Percentiles rank a stretch among this genome's conserved stretches.
These are phyloP conservation scores for Halocynthia aurantium DNA, from an alignment of 23 tunicate species.

Conservation along the genomic window DNA sequence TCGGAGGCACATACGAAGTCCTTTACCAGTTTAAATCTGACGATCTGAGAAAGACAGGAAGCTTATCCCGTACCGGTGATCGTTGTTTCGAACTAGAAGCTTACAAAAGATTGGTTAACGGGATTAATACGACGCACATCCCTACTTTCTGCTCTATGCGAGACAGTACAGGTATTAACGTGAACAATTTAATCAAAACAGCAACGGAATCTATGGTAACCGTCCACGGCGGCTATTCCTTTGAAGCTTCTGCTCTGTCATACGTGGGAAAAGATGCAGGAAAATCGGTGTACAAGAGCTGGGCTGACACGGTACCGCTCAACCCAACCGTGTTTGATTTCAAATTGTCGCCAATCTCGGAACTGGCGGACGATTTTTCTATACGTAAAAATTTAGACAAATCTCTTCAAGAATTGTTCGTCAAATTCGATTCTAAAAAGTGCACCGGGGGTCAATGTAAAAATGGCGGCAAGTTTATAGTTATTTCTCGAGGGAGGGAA, in stretches of 20 bases:
- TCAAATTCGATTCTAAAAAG: conserved; percentile 5
- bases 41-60: conserved; percentile 3
- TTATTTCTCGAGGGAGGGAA: conserved; percentile 7
- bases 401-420: conserved; percentile 11
- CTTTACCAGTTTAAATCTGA: conserved; percentile 11
- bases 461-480: conserved; percentile 18
- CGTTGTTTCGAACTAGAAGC: neutral
- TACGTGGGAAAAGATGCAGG: conserved; percentile 15
- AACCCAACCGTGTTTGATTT: conserved; percentile 19
- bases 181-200: neutral
- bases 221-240: conserved; percentile 17
- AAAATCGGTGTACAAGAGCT: conserved; percentile 7
- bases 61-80: neutral
- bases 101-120: neutral
- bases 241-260: conserved; percentile 14
- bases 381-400: conserved; percentile 11
- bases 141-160: neutral
- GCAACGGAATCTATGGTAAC: conserved; percentile 14
- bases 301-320: conserved; percentile 22
- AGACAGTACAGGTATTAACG: neutral
- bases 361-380: conserved; percentile 13
- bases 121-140: neutral
- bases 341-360: conserved; percentile 24
- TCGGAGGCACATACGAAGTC: conserved; percentile 11
- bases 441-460: neutral